Base-by-base conservation (phyloP, 2,113 vertebrate genomes). In the Coreoperca whiteheadi region DNA sequence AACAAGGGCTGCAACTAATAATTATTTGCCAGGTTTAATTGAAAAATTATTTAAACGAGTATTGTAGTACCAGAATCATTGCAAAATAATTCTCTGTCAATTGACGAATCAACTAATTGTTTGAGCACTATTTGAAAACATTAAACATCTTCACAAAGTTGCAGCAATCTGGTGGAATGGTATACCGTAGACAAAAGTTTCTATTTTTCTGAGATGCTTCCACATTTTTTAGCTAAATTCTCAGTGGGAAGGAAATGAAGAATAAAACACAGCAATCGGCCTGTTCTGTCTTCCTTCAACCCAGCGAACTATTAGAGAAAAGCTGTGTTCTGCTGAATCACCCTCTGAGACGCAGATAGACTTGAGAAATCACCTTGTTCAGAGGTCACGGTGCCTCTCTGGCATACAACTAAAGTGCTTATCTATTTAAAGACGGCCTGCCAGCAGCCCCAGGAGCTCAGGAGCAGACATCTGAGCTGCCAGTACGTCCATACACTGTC, bases 361-460 rank as follows among this genome's bases (percentile, higher is more conserved):
- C 86, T 87, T 70, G 57, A 88, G 85, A 65, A 76, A 80, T 77
- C 85, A 92, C 93, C 87, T 91, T 88, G 81, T 71, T 82, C 74
- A 75, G 69, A 91, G 90, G 87, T 87, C 87, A 37, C 14, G 20
- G 64, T 74, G 74, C 16, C 65, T 81, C 82, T 60, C 72, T 74
- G 73, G 70, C 74, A 78, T 73, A 85, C 88, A 87, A 90, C 82
- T 93, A 86, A 94, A 93, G 87, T 88, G 87, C 92, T 94, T 95
- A 95, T 95, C 95, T 96, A 95, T 96, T 96, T 94, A 95, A 95
- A 94, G 94, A 91, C 60, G 69, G 64, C 67, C 82, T 77, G 91
- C 87, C 83, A 81, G 89, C 72, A 25, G 54, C 75, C 83, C 86
- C 28, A 32, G 81, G 82, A 88, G 85, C 86, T 91, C 10, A 32